Base-by-base conservation (phyloP, 2,797 vertebrate genomes). In the Potorous gilbertii region DNA sequence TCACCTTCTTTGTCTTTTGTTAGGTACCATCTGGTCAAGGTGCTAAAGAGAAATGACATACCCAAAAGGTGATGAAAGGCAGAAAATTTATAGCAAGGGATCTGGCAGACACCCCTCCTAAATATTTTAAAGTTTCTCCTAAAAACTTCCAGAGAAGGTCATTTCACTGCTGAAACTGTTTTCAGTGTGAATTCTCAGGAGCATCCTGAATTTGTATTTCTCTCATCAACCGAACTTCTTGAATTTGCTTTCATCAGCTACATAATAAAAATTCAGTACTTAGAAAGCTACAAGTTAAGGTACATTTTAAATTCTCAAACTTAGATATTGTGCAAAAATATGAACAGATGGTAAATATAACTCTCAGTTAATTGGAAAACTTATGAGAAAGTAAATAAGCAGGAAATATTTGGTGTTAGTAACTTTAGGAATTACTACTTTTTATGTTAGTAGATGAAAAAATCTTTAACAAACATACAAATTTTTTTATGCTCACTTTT, bases 331-430 rank as follows among this genome's bases (percentile, higher is more conserved):
- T 92, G 66, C 5, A 62, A 89, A 92, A 96, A 92, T 87, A n/a
- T 59, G 54, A 97, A 91, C 94, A 96, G 94, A 96, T 96, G 94
- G 66, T 54, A 96, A 97, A 93, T 0, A 55, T 24, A 96, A 94
- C 90, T 55, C 94, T 55, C 94, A 87, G 87, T 95, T 96, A 94
- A 94, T 96, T 96, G 50, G n/a, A 94, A 95, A 97, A 92, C 29
- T 91, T 94, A 94, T 52, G 57, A 93, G 34, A 94, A 97, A 91
- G 66, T 55, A 96, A 96, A 90, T 92, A 91, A 92, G 40, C 91
- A 87, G 56, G 10, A 96, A 97, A 96, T 97, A 95, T 62, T 95
- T 93, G 11, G 87, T 13, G 92, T 96, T 90, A 90, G 92, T 56
- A 50, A 1, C 92, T 34, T 95, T 96, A 59, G 29, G 90, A 95